These are phyloP conservation scores for Zeugodacus cucurbitae DNA, from an alignment of 1,140 invertebrate species.

Conservation along the genomic window DNA sequence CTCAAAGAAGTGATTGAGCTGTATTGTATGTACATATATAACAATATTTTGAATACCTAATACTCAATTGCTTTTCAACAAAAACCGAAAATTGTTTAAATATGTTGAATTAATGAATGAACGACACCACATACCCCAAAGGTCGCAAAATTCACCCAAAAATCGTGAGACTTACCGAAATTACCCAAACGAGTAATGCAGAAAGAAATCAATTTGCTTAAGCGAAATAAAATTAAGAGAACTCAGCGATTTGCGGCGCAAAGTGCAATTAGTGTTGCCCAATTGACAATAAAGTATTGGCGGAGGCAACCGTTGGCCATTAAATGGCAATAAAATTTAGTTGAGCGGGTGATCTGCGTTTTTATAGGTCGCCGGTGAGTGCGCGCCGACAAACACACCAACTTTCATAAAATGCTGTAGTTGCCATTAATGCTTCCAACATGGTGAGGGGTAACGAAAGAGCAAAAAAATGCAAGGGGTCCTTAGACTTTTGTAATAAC, in stretches of 20 bases:
- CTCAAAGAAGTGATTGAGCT: too few species aligned
- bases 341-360: not conserved
- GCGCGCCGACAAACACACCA: not conserved
- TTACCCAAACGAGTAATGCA: not conserved
- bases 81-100: not conserved
- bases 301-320: not conserved
- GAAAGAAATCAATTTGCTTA: not conserved
- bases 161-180: not conserved
- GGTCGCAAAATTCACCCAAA: not conserved
- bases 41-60: too few species aligned
- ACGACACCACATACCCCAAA: too few species aligned
- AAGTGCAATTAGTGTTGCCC: constrained; percentile 13
- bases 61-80: too few species aligned
- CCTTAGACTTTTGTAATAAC: constrained; percentile 31
- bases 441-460: too few species aligned
- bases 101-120: not conserved
- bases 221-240: not conserved
- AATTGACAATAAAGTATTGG: constrained; percentile 17
- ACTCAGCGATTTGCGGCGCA: not conserved
- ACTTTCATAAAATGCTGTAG: not conserved
- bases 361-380: not conserved
- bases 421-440: too few species aligned
- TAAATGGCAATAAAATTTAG: constrained; percentile 16
- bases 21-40: too few species aligned
- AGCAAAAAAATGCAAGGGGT: too few species aligned